Base-by-base conservation (phyloP, 1,140 invertebrate genomes). In the Pachypeltis micranthus region DNA sequence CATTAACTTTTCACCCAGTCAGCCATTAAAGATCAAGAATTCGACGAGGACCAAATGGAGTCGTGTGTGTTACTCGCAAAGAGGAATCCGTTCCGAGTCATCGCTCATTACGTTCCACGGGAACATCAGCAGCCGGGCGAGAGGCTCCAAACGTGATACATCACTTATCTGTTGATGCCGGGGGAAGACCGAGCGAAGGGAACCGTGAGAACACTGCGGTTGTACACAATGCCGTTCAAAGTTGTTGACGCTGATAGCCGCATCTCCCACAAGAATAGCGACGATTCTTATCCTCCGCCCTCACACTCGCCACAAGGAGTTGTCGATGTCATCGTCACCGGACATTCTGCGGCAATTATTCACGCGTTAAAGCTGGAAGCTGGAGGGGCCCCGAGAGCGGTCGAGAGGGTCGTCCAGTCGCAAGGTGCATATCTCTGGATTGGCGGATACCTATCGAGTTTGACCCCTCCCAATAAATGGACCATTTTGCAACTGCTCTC, bases 1-100 rank as follows among this genome's bases (percentile, higher is more conserved):
- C 47, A 51, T 51, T 51, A 51, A 51, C 47, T 51, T 21, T 51
- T 51, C 47, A 51, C 47, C 47, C 23, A 10, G 47, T 51, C 47
- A 51, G 47, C 47, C 21, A 51, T 51, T 51, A 51, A 21, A 16
- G 47, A 51, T 51, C 12, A 51, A 39, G 34, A 7, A n/a, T n/a
- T n/a, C 34, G 7, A 39, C 7, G 47, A 51, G 4, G 23, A 21
- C 10, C 47, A 3, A 51, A 51, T 4, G 19, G 47, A 51, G n/a
- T 51, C 47, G 47, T 51, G 47, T 51, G 21, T 7, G 31, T 39
- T 14, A 10, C 47, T 4, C 12, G 4, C 19, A 21, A 21, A 51
- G 19, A 21, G 21, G 47, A 21, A 4, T 21, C 47, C 21, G 47
- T 51, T 51, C 47, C 47, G 23, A 51, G 47, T 51, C 47, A 51